phyloP scores from a whole-genome alignment of 2,797 vertebrate genomes.

The Pangasius macronema region DNA sequence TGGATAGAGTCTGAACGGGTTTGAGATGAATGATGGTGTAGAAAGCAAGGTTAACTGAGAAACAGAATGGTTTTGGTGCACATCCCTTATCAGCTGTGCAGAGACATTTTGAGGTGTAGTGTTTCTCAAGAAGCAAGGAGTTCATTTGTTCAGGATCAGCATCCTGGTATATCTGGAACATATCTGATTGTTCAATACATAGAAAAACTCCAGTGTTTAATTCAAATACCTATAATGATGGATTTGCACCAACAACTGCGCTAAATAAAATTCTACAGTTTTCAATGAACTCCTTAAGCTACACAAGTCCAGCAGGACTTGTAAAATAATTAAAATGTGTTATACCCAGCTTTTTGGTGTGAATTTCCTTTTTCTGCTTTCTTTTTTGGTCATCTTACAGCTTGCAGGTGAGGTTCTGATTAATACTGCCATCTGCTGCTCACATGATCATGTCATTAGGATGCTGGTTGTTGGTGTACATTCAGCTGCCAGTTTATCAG shows the following conservation, averaged over 20 bases:
- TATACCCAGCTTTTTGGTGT: not conserved
- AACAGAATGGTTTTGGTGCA: not conserved
- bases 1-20: not conserved
- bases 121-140: not conserved
- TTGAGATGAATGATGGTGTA: not conserved
- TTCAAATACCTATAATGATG: not conserved
- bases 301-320: not conserved
- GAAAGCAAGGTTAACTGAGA: not conserved
- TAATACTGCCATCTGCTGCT: slow-evolving; percentile 23
- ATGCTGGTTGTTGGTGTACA: not conserved
- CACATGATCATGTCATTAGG: not conserved
- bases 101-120: not conserved
- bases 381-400: too few species aligned
- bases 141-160: not conserved
- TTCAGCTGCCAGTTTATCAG: not conserved
- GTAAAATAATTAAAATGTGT: not conserved
- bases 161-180: not conserved
- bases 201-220: not conserved
- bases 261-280: too few species aligned
- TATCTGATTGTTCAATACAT: not conserved
- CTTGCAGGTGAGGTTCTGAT: not conserved
- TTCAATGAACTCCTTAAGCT: too few species aligned
- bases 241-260: too few species aligned
- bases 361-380: too few species aligned
- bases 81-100: too few species aligned